phyloP scores from a whole-genome alignment of 2,888 invertebrate genomes.

The Siphlonurus alternatus region DNA sequence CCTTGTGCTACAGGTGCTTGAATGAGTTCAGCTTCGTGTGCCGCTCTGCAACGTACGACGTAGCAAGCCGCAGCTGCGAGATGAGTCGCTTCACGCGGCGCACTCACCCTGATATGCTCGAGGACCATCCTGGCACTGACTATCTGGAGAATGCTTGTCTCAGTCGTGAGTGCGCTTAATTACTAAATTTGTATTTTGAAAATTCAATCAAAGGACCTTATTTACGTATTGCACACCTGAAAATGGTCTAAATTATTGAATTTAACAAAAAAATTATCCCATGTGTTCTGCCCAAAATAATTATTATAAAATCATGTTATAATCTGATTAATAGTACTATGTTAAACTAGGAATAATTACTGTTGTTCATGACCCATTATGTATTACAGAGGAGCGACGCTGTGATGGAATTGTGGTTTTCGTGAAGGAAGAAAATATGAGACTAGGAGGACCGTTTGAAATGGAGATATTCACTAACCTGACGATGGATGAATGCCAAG shows the following conservation, averaged over 20 bases:
- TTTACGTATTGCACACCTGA: too few species aligned
- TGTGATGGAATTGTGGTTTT: conserved; percentile 77
- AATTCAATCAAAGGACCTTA: too few species aligned
- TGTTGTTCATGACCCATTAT: too few species aligned
- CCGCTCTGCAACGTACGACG: conserved; percentile 70
- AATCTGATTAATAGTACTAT: too few species aligned
- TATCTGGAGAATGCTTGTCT: conserved; percentile 83
- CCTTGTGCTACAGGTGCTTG: conserved; percentile 39
- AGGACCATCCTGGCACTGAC: conserved; percentile 74
- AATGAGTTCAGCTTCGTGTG: conserved; percentile 81
- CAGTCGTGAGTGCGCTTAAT: conserved; percentile 46
- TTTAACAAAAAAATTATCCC: background rate
- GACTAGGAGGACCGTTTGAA: conserved; percentile 74
- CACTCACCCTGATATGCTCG: conserved; percentile 68
- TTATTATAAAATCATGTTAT: too few species aligned
- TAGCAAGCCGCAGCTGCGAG: conserved; percentile 57
- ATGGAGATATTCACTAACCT: conserved; percentile 74
- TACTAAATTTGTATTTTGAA: background rate
- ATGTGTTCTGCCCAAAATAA: background rate
- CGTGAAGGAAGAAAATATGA: conserved; percentile 77
- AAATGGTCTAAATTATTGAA: background rate
- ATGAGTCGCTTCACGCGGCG: conserved; percentile 67
- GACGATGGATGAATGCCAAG: conserved; percentile 74
- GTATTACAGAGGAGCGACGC: conserved; percentile 58
- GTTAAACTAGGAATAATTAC: too few species aligned